phyloP scores from a whole-genome alignment of 1,140 invertebrate genomes.

The Trachymyrmex septentrionalis region DNA sequence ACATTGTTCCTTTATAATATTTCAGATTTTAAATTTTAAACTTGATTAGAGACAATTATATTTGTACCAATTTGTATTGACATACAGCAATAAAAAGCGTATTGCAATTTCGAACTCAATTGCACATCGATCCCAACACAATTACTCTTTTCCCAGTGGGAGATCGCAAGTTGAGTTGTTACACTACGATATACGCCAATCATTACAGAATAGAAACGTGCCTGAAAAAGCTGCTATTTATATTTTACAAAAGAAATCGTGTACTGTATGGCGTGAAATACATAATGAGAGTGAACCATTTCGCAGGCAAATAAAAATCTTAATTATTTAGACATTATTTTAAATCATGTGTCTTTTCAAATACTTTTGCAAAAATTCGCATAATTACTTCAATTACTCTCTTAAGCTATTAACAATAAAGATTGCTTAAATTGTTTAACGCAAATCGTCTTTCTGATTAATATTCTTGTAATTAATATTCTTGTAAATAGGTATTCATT shows the following conservation, averaged over 20 bases:
- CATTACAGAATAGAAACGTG: slow-evolving; percentile 24
- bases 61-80: slow-evolving; percentile 43
- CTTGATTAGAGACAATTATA: slow-evolving; percentile 49
- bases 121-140: slow-evolving; percentile 59
- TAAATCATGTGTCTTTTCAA: background rate
- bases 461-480: background rate
- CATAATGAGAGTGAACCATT: background rate
- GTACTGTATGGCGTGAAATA: background rate
- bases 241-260: slow-evolving; percentile 18
- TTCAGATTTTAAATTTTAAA: slow-evolving; percentile 28
- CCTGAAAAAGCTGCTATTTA: slow-evolving; percentile 13
- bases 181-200: slow-evolving; percentile 44
- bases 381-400: background rate
- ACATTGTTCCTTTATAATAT: background rate
- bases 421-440: slow-evolving; percentile 3
- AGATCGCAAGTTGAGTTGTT: slow-evolving; percentile 53
- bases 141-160: slow-evolving; percentile 49
- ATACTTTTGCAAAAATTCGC: background rate
- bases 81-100: slow-evolving; percentile 54
- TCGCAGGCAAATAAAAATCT: slow-evolving; percentile 26
- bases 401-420: background rate
- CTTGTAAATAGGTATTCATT: background rate
- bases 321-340: background rate
- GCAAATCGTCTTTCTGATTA: slow-evolving; percentile 3
- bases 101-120: slow-evolving; percentile 63